phyloP scores from a whole-genome alignment of 92 coral and sea anemone species.

The Porites cylindrica region DNA sequence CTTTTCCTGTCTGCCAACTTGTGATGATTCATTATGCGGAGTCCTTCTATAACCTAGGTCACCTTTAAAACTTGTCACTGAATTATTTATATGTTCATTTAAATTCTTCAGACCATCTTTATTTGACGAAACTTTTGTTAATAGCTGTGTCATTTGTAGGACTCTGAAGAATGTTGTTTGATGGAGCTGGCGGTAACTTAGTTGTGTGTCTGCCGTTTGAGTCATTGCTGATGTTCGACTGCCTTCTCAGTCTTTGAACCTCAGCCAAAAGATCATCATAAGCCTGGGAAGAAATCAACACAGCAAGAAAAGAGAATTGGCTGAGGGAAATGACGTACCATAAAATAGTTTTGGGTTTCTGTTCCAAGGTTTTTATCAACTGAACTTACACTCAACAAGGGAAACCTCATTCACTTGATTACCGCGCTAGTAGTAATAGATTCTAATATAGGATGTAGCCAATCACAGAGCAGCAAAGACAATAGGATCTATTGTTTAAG shows the following conservation, averaged over 20 bases:
- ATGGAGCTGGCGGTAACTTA: neutral
- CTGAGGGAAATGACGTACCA: neutral
- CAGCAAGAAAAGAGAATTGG: neutral
- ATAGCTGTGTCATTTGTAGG: neutral
- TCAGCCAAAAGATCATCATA: slow-evolving; percentile 73
- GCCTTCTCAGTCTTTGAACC: slow-evolving; percentile 66
- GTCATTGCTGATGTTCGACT: slow-evolving; percentile 29
- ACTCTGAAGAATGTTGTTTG: neutral
- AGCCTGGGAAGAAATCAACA: slow-evolving; percentile 51
- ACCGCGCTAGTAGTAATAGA: too few relatives aligned
- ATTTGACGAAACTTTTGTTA: too few relatives aligned
- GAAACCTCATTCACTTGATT: too few relatives aligned
- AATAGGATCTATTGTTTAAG: too few relatives aligned
- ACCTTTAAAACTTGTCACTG: slow-evolving; percentile 14
- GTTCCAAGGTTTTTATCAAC: too few relatives aligned
- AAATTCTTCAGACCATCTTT: neutral
- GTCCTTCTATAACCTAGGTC: neutral
- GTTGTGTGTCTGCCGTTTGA: neutral
- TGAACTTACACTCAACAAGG: too few relatives aligned
- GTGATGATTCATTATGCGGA: neutral
- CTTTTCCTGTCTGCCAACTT: neutral
- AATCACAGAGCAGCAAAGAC: too few relatives aligned
- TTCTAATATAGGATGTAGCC: too few relatives aligned
- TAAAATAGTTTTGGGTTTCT: too few relatives aligned
- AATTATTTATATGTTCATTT: neutral